These are phyloP conservation scores for Sabatieria punctata DNA, from an alignment of 2,888 invertebrate genomes.

Conservation along the genomic window DNA sequence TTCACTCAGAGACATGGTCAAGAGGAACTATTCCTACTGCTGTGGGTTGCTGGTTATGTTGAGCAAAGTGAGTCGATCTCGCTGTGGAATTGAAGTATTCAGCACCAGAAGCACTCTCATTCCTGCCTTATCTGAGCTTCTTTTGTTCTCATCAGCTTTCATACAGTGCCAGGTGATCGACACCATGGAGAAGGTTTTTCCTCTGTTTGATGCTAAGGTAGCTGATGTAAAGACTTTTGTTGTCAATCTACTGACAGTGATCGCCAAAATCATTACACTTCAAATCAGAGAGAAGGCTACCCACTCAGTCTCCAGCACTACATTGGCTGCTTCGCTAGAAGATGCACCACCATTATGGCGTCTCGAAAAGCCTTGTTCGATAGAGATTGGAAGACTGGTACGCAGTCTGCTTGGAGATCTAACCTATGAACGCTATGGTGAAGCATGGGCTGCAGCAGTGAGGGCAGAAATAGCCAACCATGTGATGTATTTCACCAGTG, in stretches of 20 bases:
- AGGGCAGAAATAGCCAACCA: constrained; percentile 11
- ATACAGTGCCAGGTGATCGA: constrained; percentile 25
- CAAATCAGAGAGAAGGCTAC: constrained; percentile 24
- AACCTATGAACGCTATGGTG: constrained; percentile 4
- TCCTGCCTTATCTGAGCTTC: constrained; percentile 21
- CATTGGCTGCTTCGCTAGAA: constrained; percentile 6
- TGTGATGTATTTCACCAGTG: too few species aligned
- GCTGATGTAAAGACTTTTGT: constrained; percentile 9
- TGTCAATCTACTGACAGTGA: constrained; percentile 21
- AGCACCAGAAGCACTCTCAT: constrained; percentile 14
- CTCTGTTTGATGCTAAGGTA: not conserved
- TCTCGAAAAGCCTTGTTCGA: constrained; percentile 16
- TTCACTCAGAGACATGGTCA: constrained; percentile 8
- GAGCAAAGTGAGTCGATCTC: constrained; percentile 36
- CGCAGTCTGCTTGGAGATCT: constrained; percentile 11
- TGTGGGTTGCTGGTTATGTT: constrained; percentile 25
- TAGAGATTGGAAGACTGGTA: constrained; percentile 17
- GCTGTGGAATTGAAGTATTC: constrained; percentile 16
- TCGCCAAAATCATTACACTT: constrained; percentile 24
- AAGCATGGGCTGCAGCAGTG: constrained; percentile 18
- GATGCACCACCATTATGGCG: constrained; percentile 22
- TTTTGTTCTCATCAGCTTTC: constrained; percentile 24
- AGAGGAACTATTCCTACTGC: constrained; percentile 27
- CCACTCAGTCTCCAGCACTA: constrained; percentile 18
- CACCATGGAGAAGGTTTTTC: constrained; percentile 16